Evolutionary conservation across 2,797 vertebrate species (phyloP).

Genomic region (Antrozous pallidus): DNA sequence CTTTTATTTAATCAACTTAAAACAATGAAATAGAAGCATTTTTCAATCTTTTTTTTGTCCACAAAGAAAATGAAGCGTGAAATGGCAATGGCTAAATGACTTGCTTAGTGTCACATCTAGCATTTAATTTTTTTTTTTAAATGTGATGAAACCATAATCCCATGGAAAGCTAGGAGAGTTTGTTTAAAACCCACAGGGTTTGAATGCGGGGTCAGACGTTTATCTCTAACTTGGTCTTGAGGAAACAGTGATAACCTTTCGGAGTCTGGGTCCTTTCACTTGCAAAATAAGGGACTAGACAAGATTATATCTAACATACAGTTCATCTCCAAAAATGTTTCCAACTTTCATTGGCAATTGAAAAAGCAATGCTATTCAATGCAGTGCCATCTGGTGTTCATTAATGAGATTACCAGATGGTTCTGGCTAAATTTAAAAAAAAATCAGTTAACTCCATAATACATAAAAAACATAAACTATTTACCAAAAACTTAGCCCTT

Average conservation of each 20-base stretch:
- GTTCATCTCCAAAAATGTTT: neutral
- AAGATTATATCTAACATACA: neutral
- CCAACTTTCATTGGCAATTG: neutral
- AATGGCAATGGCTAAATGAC: neutral
- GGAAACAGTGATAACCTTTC: neutral
- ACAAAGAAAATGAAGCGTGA: neutral
- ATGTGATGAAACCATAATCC: neutral
- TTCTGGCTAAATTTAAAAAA: neutral
- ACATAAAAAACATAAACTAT: neutral
- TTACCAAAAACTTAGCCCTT: neutral
- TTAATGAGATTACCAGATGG: neutral
- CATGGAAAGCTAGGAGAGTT: neutral
- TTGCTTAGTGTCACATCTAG: neutral
- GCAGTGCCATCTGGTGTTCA: slow-evolving; percentile 59
- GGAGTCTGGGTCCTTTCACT: neutral
- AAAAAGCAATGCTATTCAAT: neutral
- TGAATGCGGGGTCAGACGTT: neutral
- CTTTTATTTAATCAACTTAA: neutral
- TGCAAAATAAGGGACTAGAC: neutral
- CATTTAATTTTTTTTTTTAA: neutral
- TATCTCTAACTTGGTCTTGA: neutral
- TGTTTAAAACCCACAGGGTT: neutral
- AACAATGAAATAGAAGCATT: neutral
- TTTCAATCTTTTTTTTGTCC: neutral
- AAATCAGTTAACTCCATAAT: neutral